Evolutionary conservation across 1,140 invertebrate genomes (phyloP), one percentile per base, ranked within the genome.

Genomic region (Hetaerina americana): DNA sequence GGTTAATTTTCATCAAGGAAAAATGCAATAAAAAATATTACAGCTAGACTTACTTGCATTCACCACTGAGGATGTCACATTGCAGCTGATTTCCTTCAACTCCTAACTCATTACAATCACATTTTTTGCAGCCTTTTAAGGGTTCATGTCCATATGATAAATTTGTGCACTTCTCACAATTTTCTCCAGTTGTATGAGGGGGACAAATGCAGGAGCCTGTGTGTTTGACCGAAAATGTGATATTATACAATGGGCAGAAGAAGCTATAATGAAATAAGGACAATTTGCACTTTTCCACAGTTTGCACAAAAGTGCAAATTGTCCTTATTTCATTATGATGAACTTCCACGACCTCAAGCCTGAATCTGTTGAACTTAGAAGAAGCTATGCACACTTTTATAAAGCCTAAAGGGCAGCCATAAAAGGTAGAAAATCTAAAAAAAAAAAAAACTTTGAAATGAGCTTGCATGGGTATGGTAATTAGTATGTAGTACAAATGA

Each of bases 71-170:
- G 0, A 93, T 81, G 78, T 99, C 92, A 80, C 97, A 99, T 77
- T 97, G 93, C 5, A 93, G 78, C 74, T 93, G 85, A 5, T 88
- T 88, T 75, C 86, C 82, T 0, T 87, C 76, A 0, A 97, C 93
- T 66, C 97, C 97, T 24, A 89, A 78, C 1, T 86, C 86, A 73
- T 93, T 88, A 81, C 97, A 99, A 73, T 90, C 90, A 79, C 97
- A 99, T 69, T 94, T 91, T 80, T 96, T 93, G 80, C 97, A 99
- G 5, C 97, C 97, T 77, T 96, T 92, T 8, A 97, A 88, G 25
- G 91, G 88, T 84, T 99, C 92, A 81, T 92, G 98, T 10, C 96
- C 97, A 79, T 95, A 99, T 0, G 96, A 97, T 27, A 91, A 88
- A 0, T 87, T 83, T 66, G 90, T 88, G 79, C 97, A 99, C 73